Conservation (phyloP, 2,888 invertebrate species). For the Trissolcus brochymenae region DNA sequence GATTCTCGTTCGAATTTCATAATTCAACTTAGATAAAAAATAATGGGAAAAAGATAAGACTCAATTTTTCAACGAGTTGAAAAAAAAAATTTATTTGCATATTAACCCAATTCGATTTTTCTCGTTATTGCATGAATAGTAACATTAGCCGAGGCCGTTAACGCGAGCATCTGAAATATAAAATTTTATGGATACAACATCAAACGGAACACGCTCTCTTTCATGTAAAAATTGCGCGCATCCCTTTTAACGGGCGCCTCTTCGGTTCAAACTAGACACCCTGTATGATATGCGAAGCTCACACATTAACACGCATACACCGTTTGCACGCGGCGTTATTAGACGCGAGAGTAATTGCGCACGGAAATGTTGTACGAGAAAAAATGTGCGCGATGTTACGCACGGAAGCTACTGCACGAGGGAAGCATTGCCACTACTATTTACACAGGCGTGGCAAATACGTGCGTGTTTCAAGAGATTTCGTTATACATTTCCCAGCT, state of each 20-base stretch:
- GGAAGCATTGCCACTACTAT: conserved; percentile 56
- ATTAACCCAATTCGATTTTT: no score
- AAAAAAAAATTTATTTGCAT: no score
- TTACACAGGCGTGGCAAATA: conserved; percentile 52
- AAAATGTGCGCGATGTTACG: conserved; percentile 58
- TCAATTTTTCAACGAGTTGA: no score
- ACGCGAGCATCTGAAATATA: no score
- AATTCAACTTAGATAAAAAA: no score
- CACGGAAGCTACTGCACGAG: conserved; percentile 56
- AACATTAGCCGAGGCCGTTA: no score
- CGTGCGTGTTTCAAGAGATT: conserved; percentile 44
- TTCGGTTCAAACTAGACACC: conserved; percentile 32
- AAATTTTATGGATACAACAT: no score
- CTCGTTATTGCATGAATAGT: no score
- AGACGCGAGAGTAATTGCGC: conserved; percentile 58
- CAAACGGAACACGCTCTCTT: not conserved
- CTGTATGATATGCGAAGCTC: conserved; percentile 23
- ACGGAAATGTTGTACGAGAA: conserved; percentile 57
- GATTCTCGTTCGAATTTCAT: no score
- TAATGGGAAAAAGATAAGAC: no score
- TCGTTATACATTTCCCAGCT: conserved; percentile 47
- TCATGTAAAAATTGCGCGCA: not conserved
- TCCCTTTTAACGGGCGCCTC: no score
- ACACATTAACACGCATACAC: conserved; percentile 41
- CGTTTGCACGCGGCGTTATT: conserved; percentile 55